Evolutionary conservation across 1,140 invertebrate species (phyloP), one percentile per base, ranked within the genome.

Genomic region (Hirudo medicinalis): DNA sequence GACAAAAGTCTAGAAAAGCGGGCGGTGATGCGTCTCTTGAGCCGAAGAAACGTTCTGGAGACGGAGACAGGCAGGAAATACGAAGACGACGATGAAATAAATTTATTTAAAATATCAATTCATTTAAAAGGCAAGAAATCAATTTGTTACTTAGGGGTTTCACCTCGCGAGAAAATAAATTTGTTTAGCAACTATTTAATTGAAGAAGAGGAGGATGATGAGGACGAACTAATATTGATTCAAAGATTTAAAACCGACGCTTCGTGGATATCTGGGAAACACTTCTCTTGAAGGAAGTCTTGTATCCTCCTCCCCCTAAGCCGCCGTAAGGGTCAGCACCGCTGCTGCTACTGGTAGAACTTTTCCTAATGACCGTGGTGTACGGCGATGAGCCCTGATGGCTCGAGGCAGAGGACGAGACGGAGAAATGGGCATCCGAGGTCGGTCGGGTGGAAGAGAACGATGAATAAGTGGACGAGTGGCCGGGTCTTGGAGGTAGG

Each of bases 361-460:
- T n/a, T 32, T 63, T 63, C 57, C 57, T 63, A 25, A 63, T 32
- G 22, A 63, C 57, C 22, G 22, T 63, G 13, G 57, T 63, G 57
- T 63, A 63, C 11, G 57, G 57, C 22, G 57, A 63, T 0, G 29
- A 3, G 6, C 57, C 57, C 29, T 63, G 57, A 11, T 22, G 29
- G 22, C 22, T 25, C 29, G 57, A 63, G 20, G 25, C 20, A 22
- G 57, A 63, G 57, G 57, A 63, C 11, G 57, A 8, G 22, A 63
- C 8, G 29, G 57, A 63, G 22, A 63, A 5, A 13, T 13, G 29
- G 11, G 57, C 29, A 15, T 63, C 22, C 11, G 22, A 32, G 19
- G 11, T 9, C 4, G 57, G 57, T 11, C 57, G 22, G 57, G 57
- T 13, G 22, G 57, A 13, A 22, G 29, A 25, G 54, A 3, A n/a